A percentile compares a stretch with the other conserved stretches of the same genome.
Evolutionary conservation across 1,140 invertebrate genomes (phyloP).

Genomic region (Megathymus violae): DNA sequence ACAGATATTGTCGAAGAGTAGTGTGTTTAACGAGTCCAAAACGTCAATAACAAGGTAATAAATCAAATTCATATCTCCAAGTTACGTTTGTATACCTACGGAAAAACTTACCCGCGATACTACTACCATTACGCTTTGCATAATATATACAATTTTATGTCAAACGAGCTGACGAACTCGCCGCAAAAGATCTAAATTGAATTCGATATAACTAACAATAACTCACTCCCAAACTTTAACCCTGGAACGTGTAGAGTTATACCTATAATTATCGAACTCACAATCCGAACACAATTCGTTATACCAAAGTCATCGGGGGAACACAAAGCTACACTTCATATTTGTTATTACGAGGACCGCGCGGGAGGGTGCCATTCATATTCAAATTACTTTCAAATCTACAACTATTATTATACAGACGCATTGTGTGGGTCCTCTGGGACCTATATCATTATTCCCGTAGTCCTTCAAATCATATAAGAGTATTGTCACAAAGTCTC

Average conservation of each 20-base stretch:
- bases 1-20: too few species aligned
- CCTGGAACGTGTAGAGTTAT: conserved; percentile 16
- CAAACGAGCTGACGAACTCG: neutral
- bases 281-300: conserved; percentile 68
- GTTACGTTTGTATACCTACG: too few species aligned
- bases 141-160: too few species aligned
- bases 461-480: conserved; percentile 73
- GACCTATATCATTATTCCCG: conserved; percentile 78
- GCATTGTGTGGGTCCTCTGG: conserved; percentile 77
- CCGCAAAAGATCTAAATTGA: conserved; percentile 1
- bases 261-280: conserved; percentile 67
- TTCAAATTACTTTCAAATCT: conserved; percentile 82
- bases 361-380: conserved; percentile 81
- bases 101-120: too few species aligned
- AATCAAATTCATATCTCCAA: neutral
- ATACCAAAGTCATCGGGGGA: conserved; percentile 72
- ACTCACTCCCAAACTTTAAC: conserved; percentile 28
- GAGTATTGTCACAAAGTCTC: conserved; percentile 59
- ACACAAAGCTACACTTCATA: conserved; percentile 78
- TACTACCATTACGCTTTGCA: too few species aligned
- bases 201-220: neutral
- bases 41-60: too few species aligned
- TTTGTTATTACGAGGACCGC: conserved; percentile 79
- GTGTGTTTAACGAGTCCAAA: too few species aligned
- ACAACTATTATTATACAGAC: conserved; percentile 81